phyloP scores from a whole-genome alignment of 35 echinoderm and acorn worm species.

The Acanthaster planci region DNA sequence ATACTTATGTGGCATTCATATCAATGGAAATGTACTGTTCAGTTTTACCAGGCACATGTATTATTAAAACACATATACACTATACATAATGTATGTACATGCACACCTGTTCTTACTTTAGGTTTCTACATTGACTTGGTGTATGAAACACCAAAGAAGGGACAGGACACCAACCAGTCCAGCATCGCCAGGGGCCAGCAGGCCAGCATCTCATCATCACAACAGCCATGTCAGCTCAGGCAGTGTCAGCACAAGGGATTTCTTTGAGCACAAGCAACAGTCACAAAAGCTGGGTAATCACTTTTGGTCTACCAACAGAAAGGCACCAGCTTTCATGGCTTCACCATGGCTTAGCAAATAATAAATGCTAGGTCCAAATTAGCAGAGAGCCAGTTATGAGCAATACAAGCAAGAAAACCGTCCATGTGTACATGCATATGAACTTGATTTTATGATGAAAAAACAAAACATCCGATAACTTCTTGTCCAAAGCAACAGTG shows the following conservation, averaged over 20 bases:
- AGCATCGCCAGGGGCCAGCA: slow-evolving; percentile 12
- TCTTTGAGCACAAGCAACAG: slow-evolving; percentile 61
- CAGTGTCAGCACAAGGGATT: slow-evolving; percentile 54
- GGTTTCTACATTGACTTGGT: slow-evolving; percentile 74
- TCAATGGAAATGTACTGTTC: too few species aligned
- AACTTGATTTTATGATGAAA: too few species aligned
- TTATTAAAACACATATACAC: too few species aligned
- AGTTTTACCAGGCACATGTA: too few species aligned
- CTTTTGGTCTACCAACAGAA: not conserved
- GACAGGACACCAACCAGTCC: slow-evolving; percentile 40
- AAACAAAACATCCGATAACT: too few species aligned
- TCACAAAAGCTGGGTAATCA: slow-evolving; percentile 70
- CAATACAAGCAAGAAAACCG: too few species aligned
- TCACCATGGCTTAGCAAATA: not conserved
- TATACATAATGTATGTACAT: too few species aligned
- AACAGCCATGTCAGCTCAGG: slow-evolving; percentile 35
- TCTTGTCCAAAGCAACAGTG: too few species aligned
- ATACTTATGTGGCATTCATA: too few species aligned
- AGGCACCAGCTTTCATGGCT: not conserved
- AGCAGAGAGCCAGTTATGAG: not conserved
- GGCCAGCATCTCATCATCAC: slow-evolving; percentile 14
- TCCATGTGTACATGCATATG: too few species aligned
- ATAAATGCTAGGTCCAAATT: too few species aligned
- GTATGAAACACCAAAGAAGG: slow-evolving; percentile 65
- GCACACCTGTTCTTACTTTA: too few species aligned